Evolutionary conservation across 2,888 invertebrate species (phyloP), one percentile per base, ranked within the genome.

Genomic region (Rhamphomyia laevipes): DNA sequence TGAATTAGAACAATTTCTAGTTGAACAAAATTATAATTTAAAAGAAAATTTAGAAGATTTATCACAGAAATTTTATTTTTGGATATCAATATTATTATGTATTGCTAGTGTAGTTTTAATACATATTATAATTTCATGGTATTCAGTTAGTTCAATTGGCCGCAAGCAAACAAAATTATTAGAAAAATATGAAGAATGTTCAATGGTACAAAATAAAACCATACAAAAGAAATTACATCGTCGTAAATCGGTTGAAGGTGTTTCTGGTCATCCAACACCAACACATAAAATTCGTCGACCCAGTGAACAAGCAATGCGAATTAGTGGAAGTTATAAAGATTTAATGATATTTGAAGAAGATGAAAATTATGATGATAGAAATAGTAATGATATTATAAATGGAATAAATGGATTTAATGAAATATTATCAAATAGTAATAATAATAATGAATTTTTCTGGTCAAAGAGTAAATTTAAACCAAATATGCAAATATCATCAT

Each of bases 1-100:
- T 56, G 84, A 85, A 57, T 73, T 86, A n/a, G 91, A 91, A 65
- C 78, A 79, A 53, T 80, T 81, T 57, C 85, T 86, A 61, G 75
- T 83, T 46, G 88, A 91, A 53, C 90, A 92, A 59, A 80, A 87
- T 72, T 67, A 78, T 48, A 71, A 73, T 53, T 67, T 85, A 17
- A 77, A 81, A 49, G 78, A 80, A 46, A 82, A 84, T 61, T 70
- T 89, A 30, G 71, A 75, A 1, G 74, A 75, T 31, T 71, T 88
- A 49, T 76, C 82, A 0, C 64, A 73, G 12, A 75, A 78, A 1
- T 71, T 88, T 45, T 78, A 66, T 51, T 67, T 66, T 41, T 68
- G 67, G 54, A 66, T 67, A 44, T 55, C 65, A 13, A 63, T 68
- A 31, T 63, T 67, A 43, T 64, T 67, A 27, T 62, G 65, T 38